Evolutionary conservation across 2,113 vertebrate genomes (phyloP), one percentile per base, ranked within the genome.

Genomic region (Dryoscopus gambensis): DNA sequence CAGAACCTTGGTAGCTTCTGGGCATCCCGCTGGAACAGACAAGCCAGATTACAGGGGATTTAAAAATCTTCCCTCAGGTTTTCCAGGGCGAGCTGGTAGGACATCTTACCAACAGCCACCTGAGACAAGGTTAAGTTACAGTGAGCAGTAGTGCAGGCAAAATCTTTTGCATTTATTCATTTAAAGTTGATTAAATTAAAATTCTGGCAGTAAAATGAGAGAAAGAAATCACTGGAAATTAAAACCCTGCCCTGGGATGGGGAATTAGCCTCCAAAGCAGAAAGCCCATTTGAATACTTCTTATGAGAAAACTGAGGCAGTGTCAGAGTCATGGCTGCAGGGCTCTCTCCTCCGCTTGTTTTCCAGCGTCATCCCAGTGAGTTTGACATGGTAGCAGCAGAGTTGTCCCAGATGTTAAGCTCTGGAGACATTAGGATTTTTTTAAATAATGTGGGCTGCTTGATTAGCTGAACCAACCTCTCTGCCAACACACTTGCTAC

Each of bases 131-230:
- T 65, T 17, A 82, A 82, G 49, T 65, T 84, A 63, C 10, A 73
- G 27, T 6, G 17, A 88, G 64, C 50, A 67, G 68, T 20, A 80
- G 59, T 13, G 33, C 49, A 92, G 60, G 86, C 89, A 92, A 90
- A 86, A 89, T 67, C 19, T 59, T 95, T 63, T 67, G 65, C 91
- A 87, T 91, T 70, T 78, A 86, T 80, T 88, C 46, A 89, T 89
- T 74, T 59, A 24, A 64, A 87, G 44, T 60, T 55, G 56, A 78
- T 84, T 92, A 86, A 93, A 86, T 90, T 92, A 87, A 95, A 86
- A 86, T 89, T 59, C 49, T 68, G 74, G n/a, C 44, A 88, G 15
- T 73, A 70, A 95, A 95, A 96, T 93, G 46, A 92, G 92, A 90
- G 92, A 65, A 86, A 57, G 31, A 8, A 40, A 11, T 57, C 31